Evolutionary conservation across 2,888 invertebrate genomes (phyloP), one percentile per base, ranked within the genome.

Genomic region (Tetragonisca angustula): DNA sequence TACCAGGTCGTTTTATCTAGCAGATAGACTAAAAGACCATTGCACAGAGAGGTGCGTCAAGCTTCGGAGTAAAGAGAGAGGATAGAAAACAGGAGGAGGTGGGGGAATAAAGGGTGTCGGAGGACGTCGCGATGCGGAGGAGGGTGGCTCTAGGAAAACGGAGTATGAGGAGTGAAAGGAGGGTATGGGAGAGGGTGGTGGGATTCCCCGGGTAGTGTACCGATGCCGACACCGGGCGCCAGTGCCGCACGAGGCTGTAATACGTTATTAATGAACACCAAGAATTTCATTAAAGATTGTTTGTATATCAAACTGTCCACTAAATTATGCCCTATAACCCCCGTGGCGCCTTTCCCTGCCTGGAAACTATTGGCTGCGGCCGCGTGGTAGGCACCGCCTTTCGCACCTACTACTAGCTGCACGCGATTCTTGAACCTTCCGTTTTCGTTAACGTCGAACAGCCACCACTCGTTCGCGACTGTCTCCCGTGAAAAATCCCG

Each of bases 201-300:
- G 90, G 88, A 90, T 90, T 90, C 90, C 87, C 86, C 84, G 85
- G 81, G 0, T 0, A 27, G 27, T 27, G 32, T 88, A 87, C 89
- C 89, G 90, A 90, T 90, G 87, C 88, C 89, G 87, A 90, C 89
- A 87, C 81, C 85, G 83, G 43, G 76, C 88, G 88, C 86, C 83
- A 87, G 89, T 90, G 89, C 90, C 90, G 91, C 90, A 88, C 91
- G 91, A 88, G 91, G 92, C 92, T 94, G 94, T 96, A 96, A 96
- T 96, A 95, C 95, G 95, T 95, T 96, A 96, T 96, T 96, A 96
- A 96, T 96, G 96, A 96, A 96, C 95, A 95, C 95, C 95, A 96
- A 95, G 96, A 96, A 96, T 96, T 96, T 96, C 96, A 96, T 96
- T 96, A 95, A 95, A 95, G 95, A 95, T 95, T 95, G 95, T 95